Base-by-base conservation (phyloP, 2,113 vertebrate species). In the Nestor notabilis region DNA sequence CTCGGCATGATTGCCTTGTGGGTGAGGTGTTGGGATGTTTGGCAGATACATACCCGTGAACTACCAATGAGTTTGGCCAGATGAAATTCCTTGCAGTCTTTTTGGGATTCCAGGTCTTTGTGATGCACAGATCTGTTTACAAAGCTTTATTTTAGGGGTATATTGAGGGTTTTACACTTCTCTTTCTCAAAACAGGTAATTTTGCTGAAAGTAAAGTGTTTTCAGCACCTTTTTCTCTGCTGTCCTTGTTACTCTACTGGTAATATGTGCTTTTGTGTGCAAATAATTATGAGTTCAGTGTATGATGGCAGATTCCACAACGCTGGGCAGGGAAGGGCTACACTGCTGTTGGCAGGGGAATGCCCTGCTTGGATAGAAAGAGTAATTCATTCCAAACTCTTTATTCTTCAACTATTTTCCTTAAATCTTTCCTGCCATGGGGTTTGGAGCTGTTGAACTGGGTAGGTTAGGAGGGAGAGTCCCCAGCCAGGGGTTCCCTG, bases 321-420 rank as follows among this genome's bases (percentile, higher is more conserved):
- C 0, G 2, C 3, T 60, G 61, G 63, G 35, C 46, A 69, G 69
- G 31, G 50, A 29, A 78, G 53, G 31, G 33, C 35, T 43, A 1
- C 0, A 0, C 35, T 15, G 4, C 78, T 85, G 46, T 16, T 2
- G 1, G 13, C 28, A 24, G 25, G 29, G 41, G 35, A 19, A 23
- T 41, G 39, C 63, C 44, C 68, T 79, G 27, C 71, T 66, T 5
- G 5, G 29, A 3, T 70, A 41, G 39, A 37, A 71, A 43, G n/a
- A 49, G 29, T 24, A 56, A 41, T 65, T 77, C 12, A 41, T 68
- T 41, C 49, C 72, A 81, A 70, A 75, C 15, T 7, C 15, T 87
- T 84, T 28, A 17, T 49, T 89, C 25, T 28, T 85, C 55, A 47
- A 0, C 35, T 72, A 0, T 80, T 90, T 87, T 60, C 44, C 44